Conservation (phyloP, 2,888 invertebrate genomes). For the Siphonodentalium dalli region DNA sequence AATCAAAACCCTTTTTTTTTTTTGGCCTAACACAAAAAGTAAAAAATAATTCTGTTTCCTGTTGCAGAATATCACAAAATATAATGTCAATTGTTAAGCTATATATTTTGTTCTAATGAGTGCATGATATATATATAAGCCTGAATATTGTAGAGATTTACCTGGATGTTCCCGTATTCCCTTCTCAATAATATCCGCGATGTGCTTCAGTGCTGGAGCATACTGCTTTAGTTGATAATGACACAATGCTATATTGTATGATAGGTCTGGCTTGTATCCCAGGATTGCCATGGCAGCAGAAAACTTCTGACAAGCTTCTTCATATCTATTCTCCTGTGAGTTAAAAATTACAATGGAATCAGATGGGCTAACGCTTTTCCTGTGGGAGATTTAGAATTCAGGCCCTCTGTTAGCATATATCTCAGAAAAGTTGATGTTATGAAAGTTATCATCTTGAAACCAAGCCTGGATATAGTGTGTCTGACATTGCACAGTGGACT, state of each 20-base stretch:
- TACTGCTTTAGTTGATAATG: slow-evolving; percentile 94
- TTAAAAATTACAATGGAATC: too few species aligned
- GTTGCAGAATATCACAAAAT: neutral
- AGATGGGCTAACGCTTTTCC: too few species aligned
- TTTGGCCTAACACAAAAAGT: too few species aligned
- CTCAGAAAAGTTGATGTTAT: too few species aligned
- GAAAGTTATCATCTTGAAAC: too few species aligned
- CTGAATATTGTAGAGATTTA: slow-evolving; percentile 30
- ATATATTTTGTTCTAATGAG: too few species aligned
- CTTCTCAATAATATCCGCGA: slow-evolving; percentile 92
- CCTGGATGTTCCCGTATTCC: slow-evolving; percentile 94
- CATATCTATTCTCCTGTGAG: slow-evolving; percentile 80
- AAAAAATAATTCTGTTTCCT: neutral
- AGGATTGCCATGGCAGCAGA: slow-evolving; percentile 79
- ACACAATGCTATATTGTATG: slow-evolving; percentile 94
- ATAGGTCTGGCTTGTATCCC: slow-evolving; percentile 72
- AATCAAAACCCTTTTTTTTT: too few species aligned
- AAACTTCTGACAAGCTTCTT: slow-evolving; percentile 91
- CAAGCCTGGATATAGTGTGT: too few species aligned
- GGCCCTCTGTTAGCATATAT: too few species aligned
- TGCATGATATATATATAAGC: neutral
- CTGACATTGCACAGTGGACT: too few species aligned
- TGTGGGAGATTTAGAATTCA: too few species aligned
- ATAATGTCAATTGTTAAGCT: neutral
- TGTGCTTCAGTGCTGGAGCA: slow-evolving; percentile 88